Percentiles rank a stretch among this genome's conserved stretches.
phyloP scores from a whole-genome alignment of 2,113 vertebrate genomes.

The Pseudorhombus dupliciocellatus region DNA sequence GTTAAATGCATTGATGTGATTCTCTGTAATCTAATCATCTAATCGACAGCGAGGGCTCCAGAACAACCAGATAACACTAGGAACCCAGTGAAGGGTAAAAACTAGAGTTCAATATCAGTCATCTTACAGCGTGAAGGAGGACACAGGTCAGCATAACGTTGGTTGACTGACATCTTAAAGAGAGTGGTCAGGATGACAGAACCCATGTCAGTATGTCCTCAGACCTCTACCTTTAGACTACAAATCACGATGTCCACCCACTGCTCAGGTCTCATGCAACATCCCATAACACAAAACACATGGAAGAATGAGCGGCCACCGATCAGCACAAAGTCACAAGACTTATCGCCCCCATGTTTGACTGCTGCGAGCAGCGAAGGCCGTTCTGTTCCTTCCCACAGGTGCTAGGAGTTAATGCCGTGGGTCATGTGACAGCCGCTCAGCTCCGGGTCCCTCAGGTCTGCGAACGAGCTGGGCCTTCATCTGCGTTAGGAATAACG shows the following conservation, averaged over 20 bases:
- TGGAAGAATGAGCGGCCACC: constrained; percentile 37
- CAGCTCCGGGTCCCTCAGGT: constrained; percentile 46
- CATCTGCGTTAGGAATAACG: constrained; percentile 73
- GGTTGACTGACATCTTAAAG: neutral
- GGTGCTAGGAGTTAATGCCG: constrained; percentile 69
- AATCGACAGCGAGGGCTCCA: constrained; percentile 35
- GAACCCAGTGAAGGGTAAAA: neutral
- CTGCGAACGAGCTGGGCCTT: constrained; percentile 65
- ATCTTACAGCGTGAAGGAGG: neutral
- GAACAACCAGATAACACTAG: constrained; percentile 1
- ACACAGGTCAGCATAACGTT: neutral
- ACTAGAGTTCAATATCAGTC: neutral
- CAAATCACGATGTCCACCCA: neutral
- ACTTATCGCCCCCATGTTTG: constrained; percentile 68
- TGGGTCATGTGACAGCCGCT: constrained; percentile 59
- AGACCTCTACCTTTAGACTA: too few species aligned
- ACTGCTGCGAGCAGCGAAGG: constrained; percentile 36
- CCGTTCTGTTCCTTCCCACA: constrained; percentile 70
- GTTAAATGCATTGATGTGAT: constrained; percentile 37
- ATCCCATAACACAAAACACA: constrained; percentile 44
- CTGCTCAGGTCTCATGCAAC: neutral
- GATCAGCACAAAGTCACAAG: constrained; percentile 72
- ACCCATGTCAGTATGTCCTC: too few species aligned
- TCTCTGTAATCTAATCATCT: constrained; percentile 53
- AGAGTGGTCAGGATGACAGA: too few species aligned